phyloP scores from a whole-genome alignment of 2,113 vertebrate species.

The Podarcis cretensis region DNA sequence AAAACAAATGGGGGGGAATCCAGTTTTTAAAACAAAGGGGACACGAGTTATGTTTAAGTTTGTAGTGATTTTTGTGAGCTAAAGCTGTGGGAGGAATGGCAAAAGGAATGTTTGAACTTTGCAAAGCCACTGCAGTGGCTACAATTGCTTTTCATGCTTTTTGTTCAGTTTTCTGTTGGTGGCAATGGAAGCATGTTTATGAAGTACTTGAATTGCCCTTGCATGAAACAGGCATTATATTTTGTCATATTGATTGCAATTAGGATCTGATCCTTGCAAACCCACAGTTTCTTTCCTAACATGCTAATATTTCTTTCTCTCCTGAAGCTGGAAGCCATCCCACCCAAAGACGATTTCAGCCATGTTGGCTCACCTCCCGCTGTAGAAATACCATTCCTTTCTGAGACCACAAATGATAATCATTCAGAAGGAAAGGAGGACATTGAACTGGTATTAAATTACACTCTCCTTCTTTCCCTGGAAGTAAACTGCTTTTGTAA shows the following conservation, averaged over 20 bases:
- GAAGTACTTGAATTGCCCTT: background rate
- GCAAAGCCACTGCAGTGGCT: background rate
- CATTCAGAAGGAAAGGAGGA: background rate
- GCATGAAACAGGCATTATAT: background rate
- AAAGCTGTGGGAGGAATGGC: background rate
- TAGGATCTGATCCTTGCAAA: background rate
- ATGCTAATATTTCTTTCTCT: background rate
- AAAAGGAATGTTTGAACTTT: background rate
- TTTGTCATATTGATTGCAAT: background rate
- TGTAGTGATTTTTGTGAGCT: background rate
- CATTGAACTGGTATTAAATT: background rate
- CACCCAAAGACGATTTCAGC: fast-evolving
- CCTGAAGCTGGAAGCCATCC: fast-evolving
- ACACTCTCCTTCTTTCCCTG: background rate
- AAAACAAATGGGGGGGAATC: background rate
- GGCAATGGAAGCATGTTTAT: background rate
- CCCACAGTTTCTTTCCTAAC: background rate
- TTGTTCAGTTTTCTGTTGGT: background rate
- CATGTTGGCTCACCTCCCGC: fast-evolving
- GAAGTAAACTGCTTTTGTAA: background rate
- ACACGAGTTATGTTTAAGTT: background rate
- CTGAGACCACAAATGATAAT: background rate
- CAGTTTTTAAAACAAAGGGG: background rate
- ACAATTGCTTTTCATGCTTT: background rate
- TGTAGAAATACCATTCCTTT: background rate